A percentile compares a stretch with the other conserved stretches of the same genome.
These are phyloP conservation scores for Drosophila formosana DNA, from an alignment of 2,888 invertebrate species.

Conservation along the genomic window DNA sequence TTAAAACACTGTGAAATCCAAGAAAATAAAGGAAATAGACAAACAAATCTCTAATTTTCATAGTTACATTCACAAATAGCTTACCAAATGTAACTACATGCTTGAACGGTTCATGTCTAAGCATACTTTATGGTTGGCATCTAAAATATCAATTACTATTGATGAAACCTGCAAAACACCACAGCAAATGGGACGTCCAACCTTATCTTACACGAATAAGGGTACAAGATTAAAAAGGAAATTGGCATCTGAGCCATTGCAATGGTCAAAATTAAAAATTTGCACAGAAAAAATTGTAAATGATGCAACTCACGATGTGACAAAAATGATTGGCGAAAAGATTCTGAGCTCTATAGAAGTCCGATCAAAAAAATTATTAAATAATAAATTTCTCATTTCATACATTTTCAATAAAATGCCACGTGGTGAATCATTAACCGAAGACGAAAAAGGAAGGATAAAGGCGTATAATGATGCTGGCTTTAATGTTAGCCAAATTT, in stretches of 20 bases:
- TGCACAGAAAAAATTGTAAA: constrained; percentile 24
- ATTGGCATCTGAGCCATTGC: constrained; percentile 23
- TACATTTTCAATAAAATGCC: too few species aligned
- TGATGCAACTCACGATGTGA: constrained; percentile 7
- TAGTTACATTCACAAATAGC: neutral
- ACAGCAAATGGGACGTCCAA: constrained; percentile 27
- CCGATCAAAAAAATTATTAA: constrained; percentile 12
- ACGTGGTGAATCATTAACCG: too few species aligned
- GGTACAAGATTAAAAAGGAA: constrained; percentile 23
- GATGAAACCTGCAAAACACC: constrained; percentile 23
- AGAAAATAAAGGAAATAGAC: neutral
- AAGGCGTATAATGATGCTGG: too few species aligned
- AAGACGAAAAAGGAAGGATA: too few species aligned
- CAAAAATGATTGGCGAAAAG: constrained; percentile 17
- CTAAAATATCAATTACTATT: constrained; percentile 26
- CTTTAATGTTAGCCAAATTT: too few species aligned
- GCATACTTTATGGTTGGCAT: constrained; percentile 22
- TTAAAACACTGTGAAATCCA: constrained; percentile 15
- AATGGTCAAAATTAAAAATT: too few species aligned
- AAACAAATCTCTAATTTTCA: constrained; percentile 4
- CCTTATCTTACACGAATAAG: constrained; percentile 28
- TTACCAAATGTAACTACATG: neutral
- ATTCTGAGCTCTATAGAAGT: constrained; percentile 18
- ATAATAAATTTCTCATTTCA: constrained; percentile 6
- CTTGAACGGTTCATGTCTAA: too few species aligned